Base-by-base conservation (phyloP, 2,113 vertebrate species). In the Cariama cristata region DNA sequence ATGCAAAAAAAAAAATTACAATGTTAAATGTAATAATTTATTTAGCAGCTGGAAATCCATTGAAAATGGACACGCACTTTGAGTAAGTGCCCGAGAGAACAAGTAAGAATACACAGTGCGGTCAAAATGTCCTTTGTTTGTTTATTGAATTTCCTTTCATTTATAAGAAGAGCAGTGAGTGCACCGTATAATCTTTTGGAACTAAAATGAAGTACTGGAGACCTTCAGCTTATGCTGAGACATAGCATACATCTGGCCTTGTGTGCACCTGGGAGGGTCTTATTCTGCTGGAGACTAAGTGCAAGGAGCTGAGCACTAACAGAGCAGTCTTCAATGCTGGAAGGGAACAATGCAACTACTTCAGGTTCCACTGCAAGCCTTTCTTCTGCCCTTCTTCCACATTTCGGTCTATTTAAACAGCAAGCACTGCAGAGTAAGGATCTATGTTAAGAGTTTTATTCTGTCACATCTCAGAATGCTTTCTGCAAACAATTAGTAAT, bases 11-110 rank as follows among this genome's bases (percentile, higher is more conserved):
- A 77, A 80, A 63, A 19, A 3, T 9, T 67, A 62, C 53, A 96
- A 72, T 81, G 14, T 89, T 79, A 93, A 93, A 91, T 69, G 49
- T 79, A 82, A 88, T 95, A 76, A 93, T 88, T 96, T 96, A 96
- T 97, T 96, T 91, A 94, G 71, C 71, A 91, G 66, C 44, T 87
- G 60, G 16, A 81, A 93, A 88, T 87, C 56, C 63, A 72, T 68
- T 81, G 60, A 87, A 93, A 96, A 91, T 76, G 63, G 56, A 79
- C 44, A 82, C 8, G 35, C 56, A 90, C 53, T 97, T 89, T 45
- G 23, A 86, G 21, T 77, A 90, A 90, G 53, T 90, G 60, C 49
- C 35, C 0, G 0, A 84, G 11, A 81, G 73, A 87, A 75, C 68
- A 93, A 87, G 20, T 47, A 77, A 60, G 56, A 72, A 89, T 3